phyloP scores from a whole-genome alignment of 2,797 vertebrate genomes.

The Tokudaia tokunoshimensis region DNA sequence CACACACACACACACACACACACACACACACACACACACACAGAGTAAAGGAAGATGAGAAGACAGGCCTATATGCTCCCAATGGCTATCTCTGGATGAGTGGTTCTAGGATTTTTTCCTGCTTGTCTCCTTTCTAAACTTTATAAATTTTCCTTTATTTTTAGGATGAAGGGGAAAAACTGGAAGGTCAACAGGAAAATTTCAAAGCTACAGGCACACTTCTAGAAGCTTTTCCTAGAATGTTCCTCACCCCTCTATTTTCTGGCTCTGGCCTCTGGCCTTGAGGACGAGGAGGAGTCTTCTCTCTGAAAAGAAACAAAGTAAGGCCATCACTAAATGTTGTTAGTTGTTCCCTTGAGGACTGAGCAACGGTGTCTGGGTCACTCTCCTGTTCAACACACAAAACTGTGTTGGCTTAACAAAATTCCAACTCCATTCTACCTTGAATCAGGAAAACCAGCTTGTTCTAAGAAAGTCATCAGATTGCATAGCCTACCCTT shows the following conservation, averaged over 20 bases:
- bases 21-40: neutral
- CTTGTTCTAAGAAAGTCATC: neutral
- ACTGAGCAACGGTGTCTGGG: neutral
- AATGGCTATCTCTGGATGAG: neutral
- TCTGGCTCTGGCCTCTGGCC: slow-evolving; percentile 99
- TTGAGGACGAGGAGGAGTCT: slow-evolving; percentile 98
- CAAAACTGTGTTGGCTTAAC: neutral
- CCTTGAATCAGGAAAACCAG: neutral
- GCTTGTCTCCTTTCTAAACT: slow-evolving; percentile 42
- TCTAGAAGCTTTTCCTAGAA: slow-evolving; percentile 48
- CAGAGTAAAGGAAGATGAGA: neutral
- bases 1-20: neutral
- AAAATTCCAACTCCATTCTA: slow-evolving; percentile 50
- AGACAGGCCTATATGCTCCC: slow-evolving; percentile 31
- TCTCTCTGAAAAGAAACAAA: slow-evolving; percentile 91
- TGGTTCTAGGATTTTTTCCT: neutral
- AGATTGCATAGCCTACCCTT: neutral
- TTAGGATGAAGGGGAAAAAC: slow-evolving; percentile 57
- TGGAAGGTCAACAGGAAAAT: slow-evolving; percentile 31
- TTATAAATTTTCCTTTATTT: slow-evolving; percentile 58
- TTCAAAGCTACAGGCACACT: slow-evolving; percentile 48
- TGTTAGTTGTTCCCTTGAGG: neutral
- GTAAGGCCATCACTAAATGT: slow-evolving; percentile 9
- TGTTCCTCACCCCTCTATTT: slow-evolving; percentile 95
- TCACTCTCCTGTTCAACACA: neutral